Evolutionary conservation across 2,888 invertebrate genomes (phyloP).

Genomic region (Acronicta psi): DNA sequence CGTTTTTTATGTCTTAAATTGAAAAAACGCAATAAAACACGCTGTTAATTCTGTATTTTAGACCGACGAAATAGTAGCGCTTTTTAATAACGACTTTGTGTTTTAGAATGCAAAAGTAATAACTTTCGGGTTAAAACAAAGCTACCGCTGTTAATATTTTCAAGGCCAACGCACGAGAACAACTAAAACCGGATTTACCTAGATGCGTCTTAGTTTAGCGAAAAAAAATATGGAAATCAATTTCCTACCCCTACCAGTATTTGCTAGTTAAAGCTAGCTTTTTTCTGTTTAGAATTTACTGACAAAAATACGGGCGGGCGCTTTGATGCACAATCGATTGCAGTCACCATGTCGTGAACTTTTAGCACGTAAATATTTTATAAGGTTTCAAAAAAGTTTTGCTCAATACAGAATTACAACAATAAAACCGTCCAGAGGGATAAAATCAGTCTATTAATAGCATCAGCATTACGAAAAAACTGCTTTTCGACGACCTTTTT

Average conservation of each 20-base stretch:
- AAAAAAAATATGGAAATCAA: constrained; percentile 14
- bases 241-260: background rate
- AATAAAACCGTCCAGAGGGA: background rate
- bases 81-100: constrained; percentile 3
- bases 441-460: too few relatives aligned
- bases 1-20: constrained; percentile 14
- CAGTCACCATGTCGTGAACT: background rate
- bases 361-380: background rate
- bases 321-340: too few relatives aligned
- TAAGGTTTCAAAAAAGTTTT: too few relatives aligned
- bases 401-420: background rate
- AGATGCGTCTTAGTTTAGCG: constrained; percentile 19
- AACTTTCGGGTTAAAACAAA: constrained; percentile 14
- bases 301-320: too few relatives aligned
- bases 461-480: too few relatives aligned
- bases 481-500: too few relatives aligned
- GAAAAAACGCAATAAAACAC: constrained; percentile 14
- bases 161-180: constrained; percentile 40
- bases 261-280: too few relatives aligned
- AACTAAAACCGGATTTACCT: constrained; percentile 30
- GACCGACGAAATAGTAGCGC: constrained; percentile 6
- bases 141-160: constrained; percentile 20
- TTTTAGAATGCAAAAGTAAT: constrained; percentile 18
- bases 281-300: too few relatives aligned
- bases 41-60: constrained; percentile 16